These are phyloP conservation scores for Trichosurus vulpecula DNA, from an alignment of 2,797 vertebrate genomes.

Conservation along the genomic window DNA sequence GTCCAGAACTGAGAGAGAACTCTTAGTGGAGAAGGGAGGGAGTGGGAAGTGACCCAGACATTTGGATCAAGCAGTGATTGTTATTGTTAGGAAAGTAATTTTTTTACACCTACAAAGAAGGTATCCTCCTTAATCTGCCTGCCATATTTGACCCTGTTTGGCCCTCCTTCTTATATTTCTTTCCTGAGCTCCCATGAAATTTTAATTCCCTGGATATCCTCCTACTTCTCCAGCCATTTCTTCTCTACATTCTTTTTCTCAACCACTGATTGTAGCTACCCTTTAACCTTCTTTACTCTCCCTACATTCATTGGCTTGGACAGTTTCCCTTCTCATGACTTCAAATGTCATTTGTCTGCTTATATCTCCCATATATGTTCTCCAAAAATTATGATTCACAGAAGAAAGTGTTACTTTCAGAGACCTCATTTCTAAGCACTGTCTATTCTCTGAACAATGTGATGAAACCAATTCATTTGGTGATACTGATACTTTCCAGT, in stretches of 20 bases:
- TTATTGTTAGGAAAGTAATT: neutral
- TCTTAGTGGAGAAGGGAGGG: neutral
- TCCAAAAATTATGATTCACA: neutral
- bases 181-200: neutral
- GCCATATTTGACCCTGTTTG: neutral
- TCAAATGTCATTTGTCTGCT: neutral
- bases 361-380: neutral
- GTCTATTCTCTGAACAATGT: neutral
- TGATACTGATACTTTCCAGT: neutral
- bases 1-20: neutral
- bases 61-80: neutral
- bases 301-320: neutral
- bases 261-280: neutral
- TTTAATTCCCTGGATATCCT: neutral
- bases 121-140: neutral
- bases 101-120: neutral
- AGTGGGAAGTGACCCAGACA: neutral
- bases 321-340: neutral
- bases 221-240: neutral
- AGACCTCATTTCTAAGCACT: neutral
- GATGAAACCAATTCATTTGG: neutral
- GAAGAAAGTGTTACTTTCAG: neutral
- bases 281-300: neutral
- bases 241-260: neutral
- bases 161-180: neutral